These are phyloP conservation scores for Cepphus grylle DNA, from an alignment of 2,113 vertebrate species.

Conservation along the genomic window DNA sequence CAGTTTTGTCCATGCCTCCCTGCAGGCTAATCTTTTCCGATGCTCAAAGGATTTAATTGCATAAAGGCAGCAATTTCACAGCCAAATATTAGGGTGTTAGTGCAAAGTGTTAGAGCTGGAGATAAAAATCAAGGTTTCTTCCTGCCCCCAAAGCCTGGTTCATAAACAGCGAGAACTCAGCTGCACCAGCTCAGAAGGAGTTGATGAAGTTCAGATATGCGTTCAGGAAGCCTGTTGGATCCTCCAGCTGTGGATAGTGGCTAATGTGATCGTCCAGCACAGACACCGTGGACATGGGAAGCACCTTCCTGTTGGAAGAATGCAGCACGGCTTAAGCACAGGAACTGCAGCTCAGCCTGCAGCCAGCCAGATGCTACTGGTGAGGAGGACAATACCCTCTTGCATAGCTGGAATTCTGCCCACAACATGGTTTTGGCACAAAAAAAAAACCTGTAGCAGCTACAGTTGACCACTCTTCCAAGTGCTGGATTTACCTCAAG, in stretches of 20 bases:
- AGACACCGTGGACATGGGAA: conserved; percentile 84
- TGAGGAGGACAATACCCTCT: background rate
- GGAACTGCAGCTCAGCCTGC: background rate
- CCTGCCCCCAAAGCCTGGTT: background rate
- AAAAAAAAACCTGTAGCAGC: background rate
- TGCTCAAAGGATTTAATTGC: background rate
- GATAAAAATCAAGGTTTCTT: background rate
- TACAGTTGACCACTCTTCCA: background rate
- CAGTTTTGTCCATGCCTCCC: background rate
- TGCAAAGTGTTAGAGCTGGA: background rate
- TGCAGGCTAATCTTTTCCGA: accelerated
- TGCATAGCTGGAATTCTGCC: background rate
- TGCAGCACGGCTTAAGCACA: background rate
- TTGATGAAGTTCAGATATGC: conserved; percentile 93
- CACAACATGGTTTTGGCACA: accelerated
- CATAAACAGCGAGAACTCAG: accelerated
- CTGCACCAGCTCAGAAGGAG: conserved; percentile 83
- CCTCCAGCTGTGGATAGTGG: conserved; percentile 96
- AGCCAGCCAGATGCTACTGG: background rate
- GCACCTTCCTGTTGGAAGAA: conserved; percentile 78
- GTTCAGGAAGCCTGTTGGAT: conserved; percentile 90
- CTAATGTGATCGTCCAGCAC: conserved; percentile 93
- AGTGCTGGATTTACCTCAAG: background rate
- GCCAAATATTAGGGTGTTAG: background rate
- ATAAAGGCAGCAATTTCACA: background rate